Evolutionary conservation across 2,888 invertebrate species (phyloP), one percentile per base, ranked within the genome.

Genomic region (Rhaphigaster nebulosa): DNA sequence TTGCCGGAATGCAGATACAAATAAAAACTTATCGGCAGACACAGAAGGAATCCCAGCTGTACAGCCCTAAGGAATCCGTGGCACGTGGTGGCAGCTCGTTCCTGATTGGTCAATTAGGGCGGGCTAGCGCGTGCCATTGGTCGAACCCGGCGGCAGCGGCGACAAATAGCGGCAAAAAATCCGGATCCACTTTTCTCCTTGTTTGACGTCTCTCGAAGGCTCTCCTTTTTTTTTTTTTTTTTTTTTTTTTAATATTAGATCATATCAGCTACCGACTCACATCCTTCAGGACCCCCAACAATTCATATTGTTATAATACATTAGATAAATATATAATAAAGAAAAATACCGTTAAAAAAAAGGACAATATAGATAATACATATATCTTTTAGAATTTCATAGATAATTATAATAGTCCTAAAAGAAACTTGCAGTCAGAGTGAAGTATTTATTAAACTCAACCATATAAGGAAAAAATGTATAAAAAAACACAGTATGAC

Each of bases 101-200:
- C 45, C 45, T 84, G 41, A 84, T 84, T 84, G 84, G 84, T 84
- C 84, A 84, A 84, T 84, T 84, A 84, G 84, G 26, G 45, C 84
- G 41, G 45, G 41, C 41, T n/a, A n/a, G 84, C 84, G 84, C 84
- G 84, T 84, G 84, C 84, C 84, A 84, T 84, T 84, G 84, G 84
- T 50, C 26, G 13, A n/a, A 45, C 1, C 5, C 18, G 45, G 13
- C 84, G 45, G 45, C 26, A n/a, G 45, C 26, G 5, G 84, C n/a
- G 84, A 84, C 84, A 84, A 84, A 84, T 50, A 45, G 84, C 84
- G n/a, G 84, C 84, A 84, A 84, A 84, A 84, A 84, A 84, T 41
- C 4, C 13, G 41, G 41, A n/a, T 50, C 45, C 45, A 84, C 84
- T n/a, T 84, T 45, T 84, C 45, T 84, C 45, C 45, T 45, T 84